These are phyloP conservation scores for Ennomos quercinarius DNA, from an alignment of 2,888 invertebrate species.

Conservation along the genomic window DNA sequence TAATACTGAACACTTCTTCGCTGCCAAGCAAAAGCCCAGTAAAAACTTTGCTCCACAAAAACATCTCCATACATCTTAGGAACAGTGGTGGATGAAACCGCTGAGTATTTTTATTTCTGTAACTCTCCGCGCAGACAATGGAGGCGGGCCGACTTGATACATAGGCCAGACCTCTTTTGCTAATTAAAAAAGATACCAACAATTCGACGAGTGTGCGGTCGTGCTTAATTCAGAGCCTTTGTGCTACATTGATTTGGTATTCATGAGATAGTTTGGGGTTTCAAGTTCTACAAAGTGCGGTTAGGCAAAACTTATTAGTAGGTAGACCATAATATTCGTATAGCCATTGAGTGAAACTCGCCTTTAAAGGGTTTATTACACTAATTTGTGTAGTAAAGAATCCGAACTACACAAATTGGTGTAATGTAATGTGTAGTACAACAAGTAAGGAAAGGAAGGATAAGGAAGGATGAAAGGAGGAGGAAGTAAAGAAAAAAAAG, in stretches of 20 bases:
- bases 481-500: no score
- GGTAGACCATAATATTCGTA: no score
- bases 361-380: no score
- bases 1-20: slow-evolving; percentile 17
- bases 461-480: no score
- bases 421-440: no score
- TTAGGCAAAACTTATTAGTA: no score
- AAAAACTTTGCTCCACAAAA: slow-evolving; percentile 31
- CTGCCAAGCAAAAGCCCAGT: slow-evolving; percentile 17
- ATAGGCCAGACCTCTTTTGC: slow-evolving; percentile 59
- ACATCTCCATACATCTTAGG: slow-evolving; percentile 36
- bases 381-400: no score
- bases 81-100: slow-evolving; percentile 29
- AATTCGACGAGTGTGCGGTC: slow-evolving; percentile 25
- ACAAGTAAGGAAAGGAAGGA: no score
- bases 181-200: slow-evolving; percentile 65
- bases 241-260: slow-evolving; percentile 20
- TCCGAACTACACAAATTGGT: no score
- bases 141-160: slow-evolving; percentile 48
- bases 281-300: no score
- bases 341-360: no score
- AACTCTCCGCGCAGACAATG: slow-evolving; percentile 47
- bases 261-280: slow-evolving; percentile 18
- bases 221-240: slow-evolving; percentile 15
- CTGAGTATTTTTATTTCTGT: slow-evolving; percentile 42